Conservation (phyloP, 2,888 invertebrate genomes). For the Eupithecia insigniata region DNA sequence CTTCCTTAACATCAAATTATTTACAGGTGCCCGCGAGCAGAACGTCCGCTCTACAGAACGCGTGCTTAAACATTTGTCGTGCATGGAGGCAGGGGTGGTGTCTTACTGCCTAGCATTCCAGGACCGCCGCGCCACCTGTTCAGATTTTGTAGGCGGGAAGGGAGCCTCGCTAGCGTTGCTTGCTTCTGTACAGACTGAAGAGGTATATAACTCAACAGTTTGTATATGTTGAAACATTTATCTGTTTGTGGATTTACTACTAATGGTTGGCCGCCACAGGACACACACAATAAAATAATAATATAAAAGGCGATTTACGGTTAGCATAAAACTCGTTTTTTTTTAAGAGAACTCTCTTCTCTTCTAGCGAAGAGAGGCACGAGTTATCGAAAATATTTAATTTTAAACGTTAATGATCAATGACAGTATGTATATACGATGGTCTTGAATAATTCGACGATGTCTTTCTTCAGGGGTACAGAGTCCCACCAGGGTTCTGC, state of each 20-base stretch:
- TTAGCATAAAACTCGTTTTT: too few species aligned
- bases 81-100: conserved; percentile 55
- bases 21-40: neutral
- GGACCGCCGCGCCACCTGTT: conserved; percentile 78
- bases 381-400: too few species aligned
- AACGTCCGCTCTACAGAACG: conserved; percentile 34
- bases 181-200: conserved; percentile 66
- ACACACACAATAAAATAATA: too few species aligned
- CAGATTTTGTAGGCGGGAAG: conserved; percentile 89
- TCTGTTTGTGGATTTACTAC: neutral
- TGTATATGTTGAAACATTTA: neutral
- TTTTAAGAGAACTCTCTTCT: too few species aligned
- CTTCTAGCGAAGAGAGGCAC: too few species aligned
- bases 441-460: neutral
- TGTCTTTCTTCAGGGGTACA: conserved; percentile 69
- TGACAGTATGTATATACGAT: too few species aligned
- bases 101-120: conserved; percentile 74
- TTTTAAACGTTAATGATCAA: too few species aligned
- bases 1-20: too few species aligned
- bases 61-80: conserved; percentile 60
- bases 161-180: conserved; percentile 90
- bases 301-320: too few species aligned
- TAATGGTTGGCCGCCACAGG: neutral
- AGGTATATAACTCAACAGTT: conserved; percentile 60
- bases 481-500: conserved; percentile 89